phyloP scores from a whole-genome alignment of 2,888 invertebrate genomes.

The Drosophila meridionalis region DNA sequence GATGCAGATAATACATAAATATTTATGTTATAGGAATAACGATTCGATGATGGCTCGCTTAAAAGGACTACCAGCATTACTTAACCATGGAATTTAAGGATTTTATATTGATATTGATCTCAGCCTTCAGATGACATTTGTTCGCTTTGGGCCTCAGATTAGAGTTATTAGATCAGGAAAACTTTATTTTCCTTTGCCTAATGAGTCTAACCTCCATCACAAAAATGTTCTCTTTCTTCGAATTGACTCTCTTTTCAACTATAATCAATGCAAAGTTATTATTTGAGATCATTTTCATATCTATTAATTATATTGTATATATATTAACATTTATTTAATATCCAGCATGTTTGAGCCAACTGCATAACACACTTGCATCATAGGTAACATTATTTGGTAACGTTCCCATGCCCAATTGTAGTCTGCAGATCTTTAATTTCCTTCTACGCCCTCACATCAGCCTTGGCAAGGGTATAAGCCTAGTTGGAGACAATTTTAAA shows the following conservation, averaged over 20 bases:
- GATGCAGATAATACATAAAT: too few relatives aligned
- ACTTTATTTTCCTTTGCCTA: too few relatives aligned
- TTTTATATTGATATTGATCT: neutral
- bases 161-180: neutral
- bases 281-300: too few relatives aligned
- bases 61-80: too few relatives aligned
- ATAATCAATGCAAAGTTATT: too few relatives aligned
- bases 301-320: too few relatives aligned
- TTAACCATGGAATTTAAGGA: neutral
- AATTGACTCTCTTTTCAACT: neutral
- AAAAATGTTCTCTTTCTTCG: too few relatives aligned
- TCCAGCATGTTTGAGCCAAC: too few relatives aligned
- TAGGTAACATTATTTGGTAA: neutral
- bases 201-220: too few relatives aligned
- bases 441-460: constrained; percentile 15
- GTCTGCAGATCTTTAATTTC: constrained; percentile 6
- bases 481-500: constrained; percentile 22
- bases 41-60: too few relatives aligned
- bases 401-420: neutral
- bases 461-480: constrained; percentile 28
- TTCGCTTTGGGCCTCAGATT: neutral
- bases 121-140: neutral
- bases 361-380: neutral
- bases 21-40: neutral
- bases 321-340: too few relatives aligned